Evolutionary conservation across 2,113 vertebrate species (phyloP), one percentile per base, ranked within the genome.

Genomic region (Cromileptes altivelis): DNA sequence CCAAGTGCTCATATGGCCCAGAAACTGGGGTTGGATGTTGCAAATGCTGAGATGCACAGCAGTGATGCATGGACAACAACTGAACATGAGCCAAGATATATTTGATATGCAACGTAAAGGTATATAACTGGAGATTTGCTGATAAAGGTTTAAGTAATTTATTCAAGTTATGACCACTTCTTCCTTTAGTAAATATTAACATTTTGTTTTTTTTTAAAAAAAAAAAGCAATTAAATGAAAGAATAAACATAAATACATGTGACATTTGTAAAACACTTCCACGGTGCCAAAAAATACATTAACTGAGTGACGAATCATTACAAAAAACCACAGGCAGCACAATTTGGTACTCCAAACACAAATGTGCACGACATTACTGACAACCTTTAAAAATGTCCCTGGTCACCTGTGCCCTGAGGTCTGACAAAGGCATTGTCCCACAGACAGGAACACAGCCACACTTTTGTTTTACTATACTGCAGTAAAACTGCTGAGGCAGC

Each of bases 401-500:
- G n/a, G 37, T 65, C 42, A 58, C n/a, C 53, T 57, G 27, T 21
- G 6, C 2, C 15, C 10, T 49, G 45, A 67, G 13, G 56, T 58
- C 37, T 42, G 25, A 78, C 9, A 73, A 30, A 81, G 30, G 6
- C 63, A 60, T 4, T 47, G n/a, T 40, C 47, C 40, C 37, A 84
- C 42, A 76, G 53, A 80, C n/a, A 57, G 71, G 40, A 60, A 76
- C 40, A 7, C 49, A 78, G 73, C 53, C 47, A 40, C 23, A 73
- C 10, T 62, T 52, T 4, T 23, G 61, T 64, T 67, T 50, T 71
- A 13, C 15, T 53, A 30, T 9, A 79, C 69, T 91, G 89, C 89
- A 88, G 42, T 78, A 75, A 83, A 91, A 75, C 23, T 78, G 88
- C 83, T 84, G 91, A 88, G 45, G 23, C 75, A 80, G 63, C 78